These are phyloP conservation scores for Drosophila novamexicana DNA, from an alignment of 1,140 invertebrate species.

Conservation along the genomic window DNA sequence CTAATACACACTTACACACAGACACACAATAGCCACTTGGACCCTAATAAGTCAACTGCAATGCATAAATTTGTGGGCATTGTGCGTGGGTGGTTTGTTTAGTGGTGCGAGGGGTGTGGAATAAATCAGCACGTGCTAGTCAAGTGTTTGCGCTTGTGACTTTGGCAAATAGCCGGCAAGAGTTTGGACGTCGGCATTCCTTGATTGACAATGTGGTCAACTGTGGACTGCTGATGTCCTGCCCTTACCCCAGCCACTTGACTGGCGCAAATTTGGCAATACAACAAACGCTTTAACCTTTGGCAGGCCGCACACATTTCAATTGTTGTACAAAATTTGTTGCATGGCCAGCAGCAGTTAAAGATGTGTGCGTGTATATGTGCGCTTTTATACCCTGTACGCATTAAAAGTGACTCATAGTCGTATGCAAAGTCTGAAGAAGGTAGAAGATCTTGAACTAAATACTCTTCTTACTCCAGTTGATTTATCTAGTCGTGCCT, in stretches of 20 bases:
- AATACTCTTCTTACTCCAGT: too few species aligned
- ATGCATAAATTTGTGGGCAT: constrained; percentile 69
- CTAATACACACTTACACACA: background rate
- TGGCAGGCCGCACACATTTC: constrained; percentile 71
- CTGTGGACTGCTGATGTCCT: constrained; percentile 13
- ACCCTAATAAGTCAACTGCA: constrained; percentile 78
- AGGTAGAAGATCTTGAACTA: too few species aligned
- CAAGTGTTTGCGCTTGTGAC: constrained; percentile 67
- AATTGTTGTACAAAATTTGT: constrained; percentile 51
- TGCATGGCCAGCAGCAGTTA: constrained; percentile 16
- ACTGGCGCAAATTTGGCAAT: constrained; percentile 61
- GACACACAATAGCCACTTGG: constrained; percentile 26
- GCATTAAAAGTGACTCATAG: too few species aligned
- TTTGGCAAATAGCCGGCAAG: constrained; percentile 61
- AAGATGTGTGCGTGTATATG: constrained; percentile 1
- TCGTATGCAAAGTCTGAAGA: too few species aligned
- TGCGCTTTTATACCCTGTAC: background rate
- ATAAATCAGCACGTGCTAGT: constrained; percentile 31
- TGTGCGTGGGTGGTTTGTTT: constrained; percentile 17
- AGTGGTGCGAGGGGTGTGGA: background rate
- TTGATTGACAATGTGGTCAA: constrained; percentile 70
- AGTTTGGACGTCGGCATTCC: constrained; percentile 48
- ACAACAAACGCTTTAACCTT: constrained; percentile 67
- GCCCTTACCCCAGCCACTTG: constrained; percentile 7
- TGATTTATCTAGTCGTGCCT: too few species aligned